These are phyloP conservation scores for Narcine bancroftii DNA, from an alignment of 2,113 vertebrate species.

Conservation along the genomic window DNA sequence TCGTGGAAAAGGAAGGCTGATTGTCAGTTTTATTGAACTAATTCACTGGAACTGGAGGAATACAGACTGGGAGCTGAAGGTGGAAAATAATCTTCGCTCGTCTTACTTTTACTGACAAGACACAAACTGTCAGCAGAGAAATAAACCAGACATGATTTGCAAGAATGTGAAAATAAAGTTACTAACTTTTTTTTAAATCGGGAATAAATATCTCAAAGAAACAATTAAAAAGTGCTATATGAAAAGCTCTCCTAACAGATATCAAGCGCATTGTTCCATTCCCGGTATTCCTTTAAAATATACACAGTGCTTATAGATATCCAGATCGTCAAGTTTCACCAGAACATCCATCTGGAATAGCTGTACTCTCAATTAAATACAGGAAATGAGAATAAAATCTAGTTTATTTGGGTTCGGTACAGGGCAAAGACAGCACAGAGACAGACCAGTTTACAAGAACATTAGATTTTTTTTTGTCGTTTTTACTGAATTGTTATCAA, in stretches of 20 bases:
- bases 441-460: not conserved
- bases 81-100: not conserved
- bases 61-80: not conserved
- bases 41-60: not conserved
- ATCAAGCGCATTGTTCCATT: not conserved
- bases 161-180: conserved; percentile 9
- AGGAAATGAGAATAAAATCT: not conserved
- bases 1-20: not conserved
- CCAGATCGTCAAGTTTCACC: not conserved
- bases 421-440: not conserved
- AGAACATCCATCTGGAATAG: not conserved
- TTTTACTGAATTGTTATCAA: not conserved
- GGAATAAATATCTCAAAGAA: not conserved
- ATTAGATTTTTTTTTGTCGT: not conserved
- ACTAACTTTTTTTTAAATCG: not conserved
- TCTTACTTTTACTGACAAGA: not conserved
- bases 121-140: not conserved
- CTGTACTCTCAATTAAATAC: not conserved
- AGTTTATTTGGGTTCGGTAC: not conserved
- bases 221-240: not conserved
- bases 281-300: not conserved
- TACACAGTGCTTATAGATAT: not conserved
- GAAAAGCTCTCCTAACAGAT: not conserved
- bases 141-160: not conserved
- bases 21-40: conserved; percentile 2